phyloP scores from a whole-genome alignment of 1,140 invertebrate genomes.

The Campoletis sonorensis region DNA sequence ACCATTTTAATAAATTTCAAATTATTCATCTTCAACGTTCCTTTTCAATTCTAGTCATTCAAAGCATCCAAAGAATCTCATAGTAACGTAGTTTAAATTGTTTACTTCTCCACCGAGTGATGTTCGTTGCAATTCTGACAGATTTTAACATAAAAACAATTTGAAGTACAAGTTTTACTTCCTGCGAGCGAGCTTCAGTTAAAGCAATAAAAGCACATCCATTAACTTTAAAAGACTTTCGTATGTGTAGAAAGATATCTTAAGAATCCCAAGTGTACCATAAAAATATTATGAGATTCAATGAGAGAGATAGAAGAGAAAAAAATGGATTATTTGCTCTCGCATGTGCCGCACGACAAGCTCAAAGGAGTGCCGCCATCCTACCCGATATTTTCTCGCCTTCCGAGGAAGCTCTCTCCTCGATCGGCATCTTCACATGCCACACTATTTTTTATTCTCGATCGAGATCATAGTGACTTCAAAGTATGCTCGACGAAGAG shows the following conservation, averaged over 20 bases:
- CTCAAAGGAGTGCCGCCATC: slow-evolving; percentile 40
- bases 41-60: too few relatives aligned
- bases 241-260: not conserved
- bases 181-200: not conserved
- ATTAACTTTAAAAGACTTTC: not conserved
- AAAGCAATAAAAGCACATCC: not conserved
- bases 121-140: too few relatives aligned
- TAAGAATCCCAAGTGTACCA: not conserved
- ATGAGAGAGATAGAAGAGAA: too few relatives aligned
- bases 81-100: too few relatives aligned
- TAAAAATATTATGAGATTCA: slow-evolving; percentile 8
- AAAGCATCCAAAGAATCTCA: too few relatives aligned
- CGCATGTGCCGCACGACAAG: slow-evolving; percentile 23
- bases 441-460: slow-evolving; percentile 12
- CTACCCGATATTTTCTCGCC: slow-evolving; percentile 34
- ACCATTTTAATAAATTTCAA: too few relatives aligned
- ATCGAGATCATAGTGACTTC: not conserved
- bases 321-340: slow-evolving; percentile 4
- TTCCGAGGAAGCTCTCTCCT: slow-evolving; percentile 30
- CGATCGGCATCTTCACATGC: not conserved
- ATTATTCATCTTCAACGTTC: too few relatives aligned
- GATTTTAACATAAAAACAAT: too few relatives aligned
- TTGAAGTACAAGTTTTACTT: not conserved
- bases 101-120: too few relatives aligned
- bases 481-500: not conserved